Evolutionary conservation across 2,797 vertebrate genomes (phyloP).

Genomic region (Cryptoprocta ferox): DNA sequence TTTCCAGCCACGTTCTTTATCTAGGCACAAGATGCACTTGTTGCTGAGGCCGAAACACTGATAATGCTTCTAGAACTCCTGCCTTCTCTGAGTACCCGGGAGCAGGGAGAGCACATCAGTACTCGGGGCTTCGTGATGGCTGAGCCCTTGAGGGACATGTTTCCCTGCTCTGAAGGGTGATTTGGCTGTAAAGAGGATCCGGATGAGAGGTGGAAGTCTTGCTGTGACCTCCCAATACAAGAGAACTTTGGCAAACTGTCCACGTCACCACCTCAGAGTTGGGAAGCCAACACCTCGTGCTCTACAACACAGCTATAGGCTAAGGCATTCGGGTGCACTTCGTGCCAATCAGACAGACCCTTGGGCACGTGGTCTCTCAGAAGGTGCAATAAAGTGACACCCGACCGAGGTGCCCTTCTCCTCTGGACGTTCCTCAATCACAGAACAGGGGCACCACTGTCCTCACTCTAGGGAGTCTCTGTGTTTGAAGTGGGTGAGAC

Average conservation of each 20-base stretch:
- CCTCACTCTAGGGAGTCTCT: background rate
- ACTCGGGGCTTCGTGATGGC: background rate
- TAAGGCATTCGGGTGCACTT: background rate
- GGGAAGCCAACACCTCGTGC: background rate
- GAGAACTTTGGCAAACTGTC: conserved; percentile 58
- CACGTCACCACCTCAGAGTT: background rate
- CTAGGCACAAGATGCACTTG: background rate
- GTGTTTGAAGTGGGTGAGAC: background rate
- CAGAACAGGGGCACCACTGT: background rate
- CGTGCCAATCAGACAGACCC: background rate
- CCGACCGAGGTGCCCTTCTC: background rate
- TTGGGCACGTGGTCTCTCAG: background rate
- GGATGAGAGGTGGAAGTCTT: background rate
- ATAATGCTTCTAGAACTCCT: background rate
- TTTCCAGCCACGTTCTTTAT: background rate
- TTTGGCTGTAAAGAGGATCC: conserved; percentile 39
- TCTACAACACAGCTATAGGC: background rate
- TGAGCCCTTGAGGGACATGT: background rate
- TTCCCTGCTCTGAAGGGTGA: background rate
- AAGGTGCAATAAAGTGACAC: background rate
- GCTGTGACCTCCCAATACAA: background rate
- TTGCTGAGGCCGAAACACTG: background rate
- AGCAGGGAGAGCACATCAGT: background rate
- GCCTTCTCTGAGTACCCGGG: background rate
- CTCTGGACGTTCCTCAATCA: background rate